Conservation (phyloP, 2,888 invertebrate genomes). For the Orthosia gracilis region DNA sequence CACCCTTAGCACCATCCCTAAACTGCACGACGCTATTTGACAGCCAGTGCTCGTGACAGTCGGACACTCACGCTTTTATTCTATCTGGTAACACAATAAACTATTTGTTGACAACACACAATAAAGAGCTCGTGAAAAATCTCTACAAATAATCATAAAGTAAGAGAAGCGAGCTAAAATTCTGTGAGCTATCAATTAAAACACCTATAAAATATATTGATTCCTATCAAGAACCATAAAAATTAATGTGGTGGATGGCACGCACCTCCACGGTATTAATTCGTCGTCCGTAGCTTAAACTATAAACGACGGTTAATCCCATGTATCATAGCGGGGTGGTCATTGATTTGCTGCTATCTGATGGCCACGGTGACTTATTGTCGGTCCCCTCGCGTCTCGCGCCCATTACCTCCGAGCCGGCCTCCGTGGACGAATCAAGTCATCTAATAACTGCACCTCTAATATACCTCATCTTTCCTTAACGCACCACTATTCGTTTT, state of each 20-base stretch:
- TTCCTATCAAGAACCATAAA: slow-evolving; percentile 73
- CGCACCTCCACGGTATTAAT: slow-evolving; percentile 88
- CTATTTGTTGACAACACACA: slow-evolving; percentile 41
- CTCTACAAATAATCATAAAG: slow-evolving; percentile 22
- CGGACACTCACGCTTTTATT: slow-evolving; percentile 79
- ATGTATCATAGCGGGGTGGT: slow-evolving; percentile 90
- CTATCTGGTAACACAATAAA: slow-evolving; percentile 63
- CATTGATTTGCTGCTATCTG: slow-evolving; percentile 90
- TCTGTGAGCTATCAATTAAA: slow-evolving; percentile 48
- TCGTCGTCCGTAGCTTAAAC: slow-evolving; percentile 84
- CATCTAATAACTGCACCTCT: slow-evolving; percentile 75
- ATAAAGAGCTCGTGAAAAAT: slow-evolving; percentile 25
- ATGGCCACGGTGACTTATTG: slow-evolving; percentile 87
- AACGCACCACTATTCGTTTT: slow-evolving; percentile 85
- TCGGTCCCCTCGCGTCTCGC: slow-evolving; percentile 82
- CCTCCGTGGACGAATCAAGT: slow-evolving; percentile 64
- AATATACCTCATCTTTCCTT: slow-evolving; percentile 85
- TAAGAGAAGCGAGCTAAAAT: not conserved
- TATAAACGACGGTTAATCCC: slow-evolving; percentile 88
- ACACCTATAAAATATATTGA: slow-evolving; percentile 33
- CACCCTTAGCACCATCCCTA: slow-evolving; percentile 79
- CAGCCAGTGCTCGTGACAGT: slow-evolving; percentile 86
- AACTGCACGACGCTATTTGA: slow-evolving; percentile 76
- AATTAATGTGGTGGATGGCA: slow-evolving; percentile 78
- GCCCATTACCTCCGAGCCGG: slow-evolving; percentile 80